A percentile compares a stretch with the other conserved stretches of the same genome.
Evolutionary conservation across 2,113 vertebrate genomes (phyloP).

Genomic region (Galeopterus variegatus): DNA sequence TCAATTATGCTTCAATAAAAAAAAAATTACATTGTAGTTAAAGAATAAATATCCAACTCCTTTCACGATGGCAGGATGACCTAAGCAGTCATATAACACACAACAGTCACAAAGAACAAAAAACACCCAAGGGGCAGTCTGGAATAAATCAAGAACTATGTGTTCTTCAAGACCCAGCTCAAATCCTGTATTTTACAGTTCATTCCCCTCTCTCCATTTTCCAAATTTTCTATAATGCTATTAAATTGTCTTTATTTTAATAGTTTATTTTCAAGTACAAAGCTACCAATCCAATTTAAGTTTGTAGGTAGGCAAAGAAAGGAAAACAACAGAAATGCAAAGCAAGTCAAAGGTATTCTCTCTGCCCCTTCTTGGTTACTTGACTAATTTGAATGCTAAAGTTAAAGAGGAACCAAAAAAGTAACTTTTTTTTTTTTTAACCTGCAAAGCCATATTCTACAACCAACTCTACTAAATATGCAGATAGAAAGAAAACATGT

Average conservation of each 20-base stretch:
- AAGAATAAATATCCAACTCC: constrained; percentile 51
- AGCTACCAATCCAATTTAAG: constrained; percentile 29
- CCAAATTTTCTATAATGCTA: constrained; percentile 37
- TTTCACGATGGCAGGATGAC: neutral
- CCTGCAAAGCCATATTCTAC: constrained; percentile 50
- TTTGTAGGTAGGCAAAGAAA: constrained; percentile 48
- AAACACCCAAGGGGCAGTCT: neutral
- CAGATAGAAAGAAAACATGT: constrained; percentile 43
- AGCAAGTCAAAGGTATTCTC: neutral
- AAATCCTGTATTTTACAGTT: constrained; percentile 19
- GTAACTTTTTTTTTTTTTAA: neutral
- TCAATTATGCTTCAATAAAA: too few relatives aligned
- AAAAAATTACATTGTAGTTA: neutral
- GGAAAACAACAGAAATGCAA: constrained; percentile 13
- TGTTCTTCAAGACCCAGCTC: constrained; percentile 35
- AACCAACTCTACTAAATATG: constrained; percentile 26
- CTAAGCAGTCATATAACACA: constrained; percentile 17
- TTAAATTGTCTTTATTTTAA: constrained; percentile 59
- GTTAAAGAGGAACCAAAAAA: constrained; percentile 37
- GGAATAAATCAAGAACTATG: constrained; percentile 55
- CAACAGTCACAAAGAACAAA: constrained; percentile 17
- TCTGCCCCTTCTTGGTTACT: neutral
- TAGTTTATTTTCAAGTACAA: constrained; percentile 36
- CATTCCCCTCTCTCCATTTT: constrained; percentile 34
- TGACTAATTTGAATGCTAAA: constrained; percentile 48